Evolutionary conservation across 2,113 vertebrate genomes (phyloP).

Genomic region (Tonatia bakeri): DNA sequence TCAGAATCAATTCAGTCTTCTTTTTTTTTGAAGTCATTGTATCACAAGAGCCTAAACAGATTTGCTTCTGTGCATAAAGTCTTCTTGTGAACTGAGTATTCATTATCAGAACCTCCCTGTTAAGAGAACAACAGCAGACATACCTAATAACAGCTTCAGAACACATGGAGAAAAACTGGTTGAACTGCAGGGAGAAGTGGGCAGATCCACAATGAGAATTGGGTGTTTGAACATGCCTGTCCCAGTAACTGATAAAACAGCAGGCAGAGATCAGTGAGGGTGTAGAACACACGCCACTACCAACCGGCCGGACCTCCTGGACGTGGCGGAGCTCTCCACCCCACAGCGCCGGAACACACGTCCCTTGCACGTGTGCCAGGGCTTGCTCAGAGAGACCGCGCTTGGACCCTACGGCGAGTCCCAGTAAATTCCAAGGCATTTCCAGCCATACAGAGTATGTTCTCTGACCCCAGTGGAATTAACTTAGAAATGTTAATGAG

Average conservation of each 20-base stretch:
- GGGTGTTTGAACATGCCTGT: background rate
- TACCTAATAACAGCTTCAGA: background rate
- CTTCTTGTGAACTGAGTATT: no score
- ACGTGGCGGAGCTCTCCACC: accelerated
- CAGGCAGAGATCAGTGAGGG: background rate
- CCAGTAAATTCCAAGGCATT: background rate
- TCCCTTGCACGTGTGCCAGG: background rate
- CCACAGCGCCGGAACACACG: accelerated
- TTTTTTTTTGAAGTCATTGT: background rate
- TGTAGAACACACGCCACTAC: accelerated
- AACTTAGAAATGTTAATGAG: background rate
- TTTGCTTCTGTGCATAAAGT: background rate
- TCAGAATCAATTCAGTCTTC: background rate
- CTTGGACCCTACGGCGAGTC: background rate
- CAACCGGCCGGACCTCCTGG: accelerated
- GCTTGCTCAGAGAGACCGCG: background rate
- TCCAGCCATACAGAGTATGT: background rate
- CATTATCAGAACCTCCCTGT: background rate
- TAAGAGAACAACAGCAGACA: background rate
- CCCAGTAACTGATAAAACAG: background rate
- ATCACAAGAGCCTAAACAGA: background rate
- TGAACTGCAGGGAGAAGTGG: background rate
- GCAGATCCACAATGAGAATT: accelerated
- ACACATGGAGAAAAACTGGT: background rate
- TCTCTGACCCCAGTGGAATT: background rate